Percentiles rank a stretch among this genome's conserved stretches.
These are phyloP conservation scores for Unio pictorum DNA, from an alignment of 2,888 invertebrate species.

Conservation along the genomic window DNA sequence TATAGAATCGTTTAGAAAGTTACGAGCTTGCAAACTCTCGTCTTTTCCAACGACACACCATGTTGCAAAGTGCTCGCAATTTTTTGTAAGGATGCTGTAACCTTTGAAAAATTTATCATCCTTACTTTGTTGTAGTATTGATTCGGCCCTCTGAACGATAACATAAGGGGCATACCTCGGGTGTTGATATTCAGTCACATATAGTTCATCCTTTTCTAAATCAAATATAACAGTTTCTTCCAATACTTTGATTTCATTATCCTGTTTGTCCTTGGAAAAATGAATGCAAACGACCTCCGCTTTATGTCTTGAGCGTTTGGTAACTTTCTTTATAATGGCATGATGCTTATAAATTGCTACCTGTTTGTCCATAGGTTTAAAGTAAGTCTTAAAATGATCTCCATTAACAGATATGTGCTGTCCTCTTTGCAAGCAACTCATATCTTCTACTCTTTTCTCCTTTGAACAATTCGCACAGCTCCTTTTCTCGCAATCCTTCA, in stretches of 20 bases:
- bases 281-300: slow-evolving; percentile 9
- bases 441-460: slow-evolving; percentile 5
- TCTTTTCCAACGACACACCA: slow-evolving; percentile 14
- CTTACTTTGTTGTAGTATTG: slow-evolving; percentile 5
- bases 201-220: slow-evolving; percentile 3
- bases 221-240: slow-evolving; percentile 1
- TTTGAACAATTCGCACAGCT: slow-evolving; percentile 12
- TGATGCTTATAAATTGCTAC: slow-evolving; percentile 9
- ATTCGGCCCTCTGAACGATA: slow-evolving; percentile 10
- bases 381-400: slow-evolving; percentile 1
- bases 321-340: slow-evolving; percentile 14
- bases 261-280: slow-evolving; percentile 1
- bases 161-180: slow-evolving; percentile 3
- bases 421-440: slow-evolving; percentile 3
- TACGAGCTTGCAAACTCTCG: slow-evolving; percentile 8
- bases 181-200: slow-evolving; percentile 2
- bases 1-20: background rate
- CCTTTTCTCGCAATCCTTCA: background rate
- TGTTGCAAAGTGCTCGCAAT: slow-evolving; percentile 13
- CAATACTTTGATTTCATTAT: background rate
- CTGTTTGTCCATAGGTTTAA: background rate
- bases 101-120: background rate
- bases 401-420: slow-evolving; percentile 13
- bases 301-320: background rate
- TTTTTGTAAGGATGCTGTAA: no score